Evolutionary conservation across 1,140 invertebrate genomes (phyloP), one percentile per base, ranked within the genome.

Genomic region (Drosophila nikananu): DNA sequence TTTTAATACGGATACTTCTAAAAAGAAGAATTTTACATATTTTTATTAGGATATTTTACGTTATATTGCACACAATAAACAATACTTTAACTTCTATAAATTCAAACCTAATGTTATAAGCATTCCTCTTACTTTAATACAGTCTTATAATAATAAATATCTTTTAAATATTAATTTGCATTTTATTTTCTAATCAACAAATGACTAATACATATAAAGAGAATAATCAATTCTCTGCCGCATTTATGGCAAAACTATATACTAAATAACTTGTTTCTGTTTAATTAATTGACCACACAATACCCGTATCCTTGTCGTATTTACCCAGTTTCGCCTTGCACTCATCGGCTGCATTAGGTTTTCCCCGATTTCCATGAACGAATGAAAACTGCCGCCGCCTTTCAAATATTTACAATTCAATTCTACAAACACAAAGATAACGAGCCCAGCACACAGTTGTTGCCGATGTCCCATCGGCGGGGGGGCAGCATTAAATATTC

Each of bases 341-440:
- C 57, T 61, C 49, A 57, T 76, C 42, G 65, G n/a, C 15, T 49
- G 44, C 19, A 49, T 55, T 70, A 61, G 55, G 27, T 54, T 7
- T 30, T 27, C 12, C 17, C 39, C 58, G 13, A 30, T 39, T 75
- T n/a, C 17, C 44, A 15, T 25, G 41, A 19, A 23, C 23, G 25
- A 68, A 74, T 75, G 27, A 51, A 41, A 51, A 37, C 52, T 39
- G 51, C 57, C 49, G 15, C 48, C 48, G 76, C 73, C 72, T 62
- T 60, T 87, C 66, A 87, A 86, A 86, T 86, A 87, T 87, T 87
- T 84, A 89, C 84, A 81, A 87, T 87, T 89, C 72, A 80, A 87
- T 87, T 89, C 77, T 61, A 81, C 66, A 81, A 74, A 64, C 77
- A 72, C 80, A 83, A 83, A 66, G 84, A 89, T 87, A 87, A 87